Percentiles rank a stretch among this genome's conserved stretches.
These are phyloP conservation scores for Drosophila diplacantha DNA, from an alignment of 2,888 invertebrate genomes.

Conservation along the genomic window DNA sequence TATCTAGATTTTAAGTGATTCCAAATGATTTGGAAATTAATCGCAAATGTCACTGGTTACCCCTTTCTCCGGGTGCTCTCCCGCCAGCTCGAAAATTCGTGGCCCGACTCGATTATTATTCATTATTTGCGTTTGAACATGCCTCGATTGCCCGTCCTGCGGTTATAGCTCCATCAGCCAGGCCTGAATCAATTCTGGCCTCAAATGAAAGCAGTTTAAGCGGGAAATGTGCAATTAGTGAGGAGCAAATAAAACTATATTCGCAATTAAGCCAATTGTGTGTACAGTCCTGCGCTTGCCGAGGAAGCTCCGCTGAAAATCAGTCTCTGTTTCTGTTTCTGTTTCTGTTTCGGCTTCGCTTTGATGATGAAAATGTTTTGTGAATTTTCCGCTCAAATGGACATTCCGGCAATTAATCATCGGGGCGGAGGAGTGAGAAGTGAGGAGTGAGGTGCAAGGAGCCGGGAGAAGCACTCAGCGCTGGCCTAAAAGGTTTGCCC, in stretches of 20 bases:
- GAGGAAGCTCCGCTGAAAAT: neutral
- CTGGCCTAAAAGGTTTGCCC: slow-evolving; percentile 57
- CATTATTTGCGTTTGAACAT: neutral
- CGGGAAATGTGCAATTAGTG: slow-evolving; percentile 9
- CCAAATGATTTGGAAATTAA: neutral
- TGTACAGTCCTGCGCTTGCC: neutral
- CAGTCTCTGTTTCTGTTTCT: neutral
- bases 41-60: neutral
- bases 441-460: neutral
- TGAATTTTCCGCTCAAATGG: slow-evolving; percentile 57
- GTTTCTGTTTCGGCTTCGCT: slow-evolving; percentile 13
- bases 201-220: neutral
- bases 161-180: too few species aligned
- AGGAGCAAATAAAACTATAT: slow-evolving; percentile 11
- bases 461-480: slow-evolving; percentile 34
- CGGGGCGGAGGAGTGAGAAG: slow-evolving; percentile 25
- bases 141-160: neutral
- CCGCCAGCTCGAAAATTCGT: too few species aligned
- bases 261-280: slow-evolving; percentile 16
- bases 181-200: slow-evolving; percentile 1
- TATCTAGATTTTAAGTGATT: neutral
- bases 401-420: slow-evolving; percentile 66
- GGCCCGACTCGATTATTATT: neutral
- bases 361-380: slow-evolving; percentile 50
- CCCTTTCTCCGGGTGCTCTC: neutral